Conservation (phyloP, 2,888 invertebrate species). For the Gnatocerus cornutus region DNA sequence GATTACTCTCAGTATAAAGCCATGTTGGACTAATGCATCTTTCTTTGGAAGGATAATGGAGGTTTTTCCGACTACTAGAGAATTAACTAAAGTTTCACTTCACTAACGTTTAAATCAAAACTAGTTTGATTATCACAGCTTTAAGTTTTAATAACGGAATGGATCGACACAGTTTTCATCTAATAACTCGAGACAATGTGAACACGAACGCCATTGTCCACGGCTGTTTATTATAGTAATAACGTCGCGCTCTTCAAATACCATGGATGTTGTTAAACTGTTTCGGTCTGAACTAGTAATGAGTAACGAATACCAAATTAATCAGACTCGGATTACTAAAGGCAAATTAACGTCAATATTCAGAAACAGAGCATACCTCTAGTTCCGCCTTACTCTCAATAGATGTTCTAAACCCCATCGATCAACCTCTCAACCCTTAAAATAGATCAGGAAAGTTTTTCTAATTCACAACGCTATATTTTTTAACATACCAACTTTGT, state of each 20-base stretch:
- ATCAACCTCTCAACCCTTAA: slow-evolving; percentile 17
- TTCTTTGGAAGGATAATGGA: slow-evolving; percentile 20
- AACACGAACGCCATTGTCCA: slow-evolving; percentile 46
- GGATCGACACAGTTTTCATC: slow-evolving; percentile 38
- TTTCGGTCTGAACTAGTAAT: slow-evolving; percentile 50
- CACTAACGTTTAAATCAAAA: slow-evolving; percentile 20
- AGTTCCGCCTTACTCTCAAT: slow-evolving; percentile 35
- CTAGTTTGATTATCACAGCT: slow-evolving; percentile 16
- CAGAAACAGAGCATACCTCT: slow-evolving; percentile 38
- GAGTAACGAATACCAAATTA: slow-evolving; percentile 55
- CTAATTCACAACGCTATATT: too few species aligned
- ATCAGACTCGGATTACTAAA: slow-evolving; percentile 51
- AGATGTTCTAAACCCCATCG: slow-evolving; percentile 27
- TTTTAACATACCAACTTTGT: too few species aligned
- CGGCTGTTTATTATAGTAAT: slow-evolving; percentile 50
- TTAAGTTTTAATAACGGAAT: slow-evolving; percentile 41
- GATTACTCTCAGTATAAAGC: slow-evolving; percentile 35
- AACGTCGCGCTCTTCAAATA: slow-evolving; percentile 50
- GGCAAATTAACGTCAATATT: slow-evolving; percentile 53
- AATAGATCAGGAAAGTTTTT: slow-evolving; percentile 13
- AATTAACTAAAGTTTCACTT: slow-evolving; percentile 26
- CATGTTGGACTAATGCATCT: slow-evolving; percentile 42
- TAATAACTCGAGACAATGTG: slow-evolving; percentile 45
- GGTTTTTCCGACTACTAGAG: slow-evolving; percentile 27
- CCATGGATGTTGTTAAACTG: slow-evolving; percentile 48